Conservation (phyloP, 2,113 vertebrate genomes). For the Agapornis roseicollis region DNA sequence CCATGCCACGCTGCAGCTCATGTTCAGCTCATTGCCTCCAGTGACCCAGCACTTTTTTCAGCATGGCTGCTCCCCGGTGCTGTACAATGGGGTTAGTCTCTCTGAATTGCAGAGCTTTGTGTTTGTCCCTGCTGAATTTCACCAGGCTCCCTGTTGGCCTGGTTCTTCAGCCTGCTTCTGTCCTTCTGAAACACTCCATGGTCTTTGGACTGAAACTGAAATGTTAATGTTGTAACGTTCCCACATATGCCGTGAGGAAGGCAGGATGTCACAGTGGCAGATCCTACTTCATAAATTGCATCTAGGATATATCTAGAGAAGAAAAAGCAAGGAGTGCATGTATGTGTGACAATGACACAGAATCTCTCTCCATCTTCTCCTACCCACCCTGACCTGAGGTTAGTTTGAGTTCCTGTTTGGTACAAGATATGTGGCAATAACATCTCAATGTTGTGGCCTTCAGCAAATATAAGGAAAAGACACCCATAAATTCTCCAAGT, state of each 20-base stretch:
- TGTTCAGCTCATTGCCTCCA: neutral
- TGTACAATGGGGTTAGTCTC: neutral
- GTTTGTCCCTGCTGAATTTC: neutral
- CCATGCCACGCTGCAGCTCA: neutral
- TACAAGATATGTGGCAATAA: neutral
- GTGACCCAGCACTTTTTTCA: fast-evolving
- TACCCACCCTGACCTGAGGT: neutral
- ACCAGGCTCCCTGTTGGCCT: neutral
- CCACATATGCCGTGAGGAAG: neutral
- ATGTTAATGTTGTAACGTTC: neutral
- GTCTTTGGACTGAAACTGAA: neutral
- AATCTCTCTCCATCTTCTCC: neutral
- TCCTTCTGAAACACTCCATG: neutral
- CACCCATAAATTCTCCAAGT: neutral
- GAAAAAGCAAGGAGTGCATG: neutral
- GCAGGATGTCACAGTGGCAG: neutral
- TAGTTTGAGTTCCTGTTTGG: neutral
- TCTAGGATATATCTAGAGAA: neutral
- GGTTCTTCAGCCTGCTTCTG: neutral
- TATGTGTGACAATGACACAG: neutral
- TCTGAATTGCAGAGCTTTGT: neutral
- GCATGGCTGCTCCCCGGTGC: neutral
- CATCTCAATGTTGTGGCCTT: neutral
- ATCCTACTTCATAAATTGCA: neutral
- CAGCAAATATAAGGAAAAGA: neutral